Base-by-base conservation (phyloP, 1,140 invertebrate species). In the Adelges cooleyi region DNA sequence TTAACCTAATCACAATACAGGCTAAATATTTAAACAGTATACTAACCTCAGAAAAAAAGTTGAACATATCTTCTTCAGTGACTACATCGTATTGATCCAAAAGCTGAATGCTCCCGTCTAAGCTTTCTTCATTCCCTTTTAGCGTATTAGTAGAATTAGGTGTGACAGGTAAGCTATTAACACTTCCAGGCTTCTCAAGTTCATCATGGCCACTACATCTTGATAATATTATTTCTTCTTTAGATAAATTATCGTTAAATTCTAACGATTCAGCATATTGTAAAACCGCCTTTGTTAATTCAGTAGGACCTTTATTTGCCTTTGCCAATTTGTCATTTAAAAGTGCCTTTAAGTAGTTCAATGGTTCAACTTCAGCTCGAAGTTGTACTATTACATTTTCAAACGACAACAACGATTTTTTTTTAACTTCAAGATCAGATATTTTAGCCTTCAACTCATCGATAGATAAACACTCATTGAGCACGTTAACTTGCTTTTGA, bases 41-140 rank as follows among this genome's bases (percentile, higher is more conserved):
- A 33, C 25, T 33, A 0, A 62, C 56, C 18, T 62, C 25, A 27
- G 42, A 13, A 22, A 15, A 6, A 6, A 33, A 27, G 22, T 62
- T 62, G 8, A 62, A 9, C 10, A 62, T 29, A 18, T 62, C 56
- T 48, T 62, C 38, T 46, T 48, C 25, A 18, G 56, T 27, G 1
- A 59, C 38, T 13, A 62, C 13, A 62, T 62, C 56, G 33, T 62
- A 62, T 33, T 62, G 56, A 48, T 62, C 56, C 18, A 62, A 62
- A 6, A 62, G 8, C 29, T 48, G 42, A 2, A 48, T 48, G 22
- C 56, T 29, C 29, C 44, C 56, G 22, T 62, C 56, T 20, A 62
- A 17, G 20, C 42, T 48, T 2, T n/a, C 36, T 42, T 59, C n/a
- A 59, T 42, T 59, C 5, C 2, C 22, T 33, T 11, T n/a, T 23